Base-by-base conservation (phyloP, 2,113 vertebrate species). In the Reinhardtius hippoglossoides region DNA sequence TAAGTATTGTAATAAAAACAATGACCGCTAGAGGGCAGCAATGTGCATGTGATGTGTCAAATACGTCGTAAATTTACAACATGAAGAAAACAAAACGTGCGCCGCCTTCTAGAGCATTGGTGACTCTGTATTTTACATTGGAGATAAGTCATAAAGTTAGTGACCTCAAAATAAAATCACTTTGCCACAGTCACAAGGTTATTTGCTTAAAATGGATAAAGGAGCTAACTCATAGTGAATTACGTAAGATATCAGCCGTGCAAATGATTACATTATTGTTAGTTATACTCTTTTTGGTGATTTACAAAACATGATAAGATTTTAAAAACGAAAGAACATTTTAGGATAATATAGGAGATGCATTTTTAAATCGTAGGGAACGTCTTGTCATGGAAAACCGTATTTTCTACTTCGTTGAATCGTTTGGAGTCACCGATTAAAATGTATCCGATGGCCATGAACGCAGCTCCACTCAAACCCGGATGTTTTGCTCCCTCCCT, bases 401-500 rank as follows among this genome's bases (percentile, higher is more conserved):
- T 15, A 48, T 48, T 42, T 42, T 42, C 40, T 42, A 13, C 13
- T 16, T 55, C 2, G 5, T 3, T 52, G 0, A 40, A 5, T 18
- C 3, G 2, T 58, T 56, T 9, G 27, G 2, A 8, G 13, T 0
- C 2, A 54, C 1, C 3, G 20, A 67, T 26, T 0, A 0, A 1
- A 1, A 64, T 2, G 63, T 59, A 10, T 69, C 74, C 58, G 1
- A 72, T 5, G 14, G 0, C 0, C 0, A 0, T 65, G 79, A 88
- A 88, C 35, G 65, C 56, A 79, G 18, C 70, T 27, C 63, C 9
- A 2, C 65, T 16, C 48, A 70, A 60, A 83, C 46, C 85, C 79
- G 92, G 88, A 92, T 89, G 87, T 93, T 93, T 86, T 88, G 56
- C 40, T 59, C 56, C 20, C 1, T 57, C 4, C 12, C 10, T 10